These are phyloP conservation scores for Andrena marginata DNA, from an alignment of 2,888 invertebrate genomes.

Conservation along the genomic window DNA sequence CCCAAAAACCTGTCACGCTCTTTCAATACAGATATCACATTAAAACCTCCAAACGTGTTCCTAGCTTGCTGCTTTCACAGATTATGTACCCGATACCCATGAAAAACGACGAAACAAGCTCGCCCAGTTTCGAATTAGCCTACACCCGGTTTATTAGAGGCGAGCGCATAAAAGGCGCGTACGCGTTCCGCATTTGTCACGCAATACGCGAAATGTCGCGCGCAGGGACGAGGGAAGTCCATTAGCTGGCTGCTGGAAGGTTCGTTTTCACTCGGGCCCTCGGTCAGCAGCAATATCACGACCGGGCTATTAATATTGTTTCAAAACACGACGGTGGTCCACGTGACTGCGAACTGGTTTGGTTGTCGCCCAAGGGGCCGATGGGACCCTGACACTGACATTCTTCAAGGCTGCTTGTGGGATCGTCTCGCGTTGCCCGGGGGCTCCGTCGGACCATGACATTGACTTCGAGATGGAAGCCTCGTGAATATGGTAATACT, in stretches of 20 bases:
- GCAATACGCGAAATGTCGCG: neutral
- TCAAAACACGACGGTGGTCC: constrained; percentile 72
- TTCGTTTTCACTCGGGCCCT: constrained; percentile 6
- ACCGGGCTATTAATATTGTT: constrained; percentile 76
- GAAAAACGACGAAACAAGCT: neutral
- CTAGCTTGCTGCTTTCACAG: too few species aligned
- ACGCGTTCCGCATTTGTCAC: constrained; percentile 36
- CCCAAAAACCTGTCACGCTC: too few species aligned
- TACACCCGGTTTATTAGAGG: constrained; percentile 24
- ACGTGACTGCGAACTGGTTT: constrained; percentile 79
- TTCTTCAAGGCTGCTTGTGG: constrained; percentile 78
- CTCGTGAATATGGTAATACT: constrained; percentile 80
- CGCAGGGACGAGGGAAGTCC: neutral
- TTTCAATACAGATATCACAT: too few species aligned
- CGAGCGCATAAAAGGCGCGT: constrained; percentile 10
- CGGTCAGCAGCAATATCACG: constrained; percentile 48
- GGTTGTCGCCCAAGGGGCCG: constrained; percentile 70
- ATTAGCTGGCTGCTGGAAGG: constrained; percentile 11
- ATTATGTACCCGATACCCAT: too few species aligned
- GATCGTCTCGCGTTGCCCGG: constrained; percentile 64
- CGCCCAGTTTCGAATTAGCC: constrained; percentile 23
- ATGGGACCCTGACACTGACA: constrained; percentile 82
- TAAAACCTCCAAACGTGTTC: too few species aligned
- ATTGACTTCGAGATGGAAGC: constrained; percentile 78
- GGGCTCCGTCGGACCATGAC: constrained; percentile 75